Conservation (phyloP, 2,888 invertebrate genomes). For the Antitype chi region DNA sequence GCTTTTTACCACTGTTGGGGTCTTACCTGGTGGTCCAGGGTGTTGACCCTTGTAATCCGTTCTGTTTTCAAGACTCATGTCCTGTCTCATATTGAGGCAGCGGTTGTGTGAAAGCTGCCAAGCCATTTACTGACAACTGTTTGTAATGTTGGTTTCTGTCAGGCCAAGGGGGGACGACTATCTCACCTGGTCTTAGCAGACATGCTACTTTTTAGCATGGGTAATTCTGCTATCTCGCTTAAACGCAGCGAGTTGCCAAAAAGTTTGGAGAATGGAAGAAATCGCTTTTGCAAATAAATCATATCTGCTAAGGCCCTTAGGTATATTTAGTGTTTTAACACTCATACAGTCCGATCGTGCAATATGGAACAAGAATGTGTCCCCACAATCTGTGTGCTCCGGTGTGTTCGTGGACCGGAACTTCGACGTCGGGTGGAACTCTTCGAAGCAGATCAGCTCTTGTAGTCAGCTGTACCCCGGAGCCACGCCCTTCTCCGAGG, state of each 20-base stretch:
- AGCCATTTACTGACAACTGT: not conserved
- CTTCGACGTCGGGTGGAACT: slow-evolving; percentile 83
- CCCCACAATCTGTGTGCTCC: slow-evolving; percentile 79
- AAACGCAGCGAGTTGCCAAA: not conserved
- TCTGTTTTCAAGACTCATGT: not conserved
- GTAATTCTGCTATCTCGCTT: not conserved
- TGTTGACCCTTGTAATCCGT: not conserved
- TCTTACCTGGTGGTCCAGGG: too few species aligned
- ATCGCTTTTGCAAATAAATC: not conserved
- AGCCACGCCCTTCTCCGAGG: slow-evolving; percentile 79
- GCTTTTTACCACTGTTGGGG: too few species aligned
- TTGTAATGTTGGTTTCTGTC: not conserved
- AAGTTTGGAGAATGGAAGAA: not conserved
- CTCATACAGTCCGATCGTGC: not conserved
- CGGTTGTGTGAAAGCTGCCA: too few species aligned
- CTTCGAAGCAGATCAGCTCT: slow-evolving; percentile 65
- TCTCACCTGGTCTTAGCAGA: not conserved
- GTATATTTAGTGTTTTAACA: not conserved
- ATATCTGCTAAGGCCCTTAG: not conserved
- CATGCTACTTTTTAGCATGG: not conserved
- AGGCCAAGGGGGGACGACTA: too few species aligned
- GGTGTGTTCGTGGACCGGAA: slow-evolving; percentile 84
- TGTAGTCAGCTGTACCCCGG: slow-evolving; percentile 83
- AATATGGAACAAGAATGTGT: slow-evolving; percentile 77
- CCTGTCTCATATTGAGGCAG: not conserved